phyloP scores from a whole-genome alignment of 2,113 vertebrate species.

The Callorhinus ursinus region DNA sequence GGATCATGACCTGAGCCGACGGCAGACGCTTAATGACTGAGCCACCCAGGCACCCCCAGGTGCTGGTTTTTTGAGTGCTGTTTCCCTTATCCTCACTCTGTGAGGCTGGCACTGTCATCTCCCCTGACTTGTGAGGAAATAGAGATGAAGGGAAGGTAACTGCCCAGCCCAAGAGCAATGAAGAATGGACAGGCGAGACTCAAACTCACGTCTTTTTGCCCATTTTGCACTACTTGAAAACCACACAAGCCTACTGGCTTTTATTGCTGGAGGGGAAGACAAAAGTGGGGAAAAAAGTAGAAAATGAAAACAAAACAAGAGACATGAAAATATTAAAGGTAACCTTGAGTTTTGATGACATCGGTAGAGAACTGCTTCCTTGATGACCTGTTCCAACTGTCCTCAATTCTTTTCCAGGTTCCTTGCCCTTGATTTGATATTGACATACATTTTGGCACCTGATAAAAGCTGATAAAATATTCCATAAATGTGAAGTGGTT shows the following conservation, averaged over 20 bases:
- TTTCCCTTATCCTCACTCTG: not conserved
- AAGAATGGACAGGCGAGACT: not conserved
- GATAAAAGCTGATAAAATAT: not conserved
- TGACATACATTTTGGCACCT: not conserved
- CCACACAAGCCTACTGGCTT: not conserved
- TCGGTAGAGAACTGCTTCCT: not conserved
- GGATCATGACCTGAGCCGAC: too few species aligned
- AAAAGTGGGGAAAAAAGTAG: not conserved
- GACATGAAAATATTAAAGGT: not conserved
- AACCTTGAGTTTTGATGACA: not conserved
- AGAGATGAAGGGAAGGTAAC: not conserved
- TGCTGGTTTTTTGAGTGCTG: not conserved
- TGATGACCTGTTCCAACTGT: not conserved
- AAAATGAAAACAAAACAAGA: not conserved
- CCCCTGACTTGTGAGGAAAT: not conserved
- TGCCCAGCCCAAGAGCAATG: not conserved
- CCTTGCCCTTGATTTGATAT: slow-evolving; percentile 30
- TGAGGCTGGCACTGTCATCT: not conserved
- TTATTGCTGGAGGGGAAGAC: not conserved
- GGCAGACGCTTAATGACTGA: too few species aligned
- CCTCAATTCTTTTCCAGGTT: slow-evolving; percentile 20
- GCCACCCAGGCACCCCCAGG: too few species aligned
- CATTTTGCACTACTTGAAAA: not conserved
- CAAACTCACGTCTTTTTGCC: not conserved
- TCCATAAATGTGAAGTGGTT: not conserved